Evolutionary conservation across 2,888 invertebrate species (phyloP).

Genomic region (Cheilosia soror): DNA sequence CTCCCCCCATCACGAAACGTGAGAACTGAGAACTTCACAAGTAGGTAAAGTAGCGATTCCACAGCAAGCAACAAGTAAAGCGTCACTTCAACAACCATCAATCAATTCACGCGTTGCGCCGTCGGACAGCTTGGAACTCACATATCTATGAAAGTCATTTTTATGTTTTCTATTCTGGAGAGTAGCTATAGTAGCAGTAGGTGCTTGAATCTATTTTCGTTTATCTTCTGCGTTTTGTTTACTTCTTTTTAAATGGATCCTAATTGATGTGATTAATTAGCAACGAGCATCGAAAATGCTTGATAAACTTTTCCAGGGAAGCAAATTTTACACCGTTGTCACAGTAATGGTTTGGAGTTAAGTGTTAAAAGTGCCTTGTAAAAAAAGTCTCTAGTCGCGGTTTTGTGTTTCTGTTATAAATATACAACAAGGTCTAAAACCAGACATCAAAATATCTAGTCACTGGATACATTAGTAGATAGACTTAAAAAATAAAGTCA

Average conservation of each 20-base stretch:
- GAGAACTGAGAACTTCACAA: constrained; percentile 12
- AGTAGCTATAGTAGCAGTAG: constrained; percentile 2
- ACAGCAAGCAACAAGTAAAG: background rate
- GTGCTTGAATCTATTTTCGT: constrained; percentile 40
- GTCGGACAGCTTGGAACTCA: constrained; percentile 8
- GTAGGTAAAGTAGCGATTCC: constrained; percentile 2
- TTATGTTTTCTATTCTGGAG: constrained; percentile 12
- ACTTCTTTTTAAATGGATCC: constrained; percentile 47
- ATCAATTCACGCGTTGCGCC: constrained; percentile 21
- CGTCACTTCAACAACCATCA: constrained; percentile 18
- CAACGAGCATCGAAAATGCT: constrained; percentile 19
- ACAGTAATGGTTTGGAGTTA: constrained; percentile 18
- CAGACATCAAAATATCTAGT: background rate
- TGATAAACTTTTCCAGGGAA: constrained; percentile 18
- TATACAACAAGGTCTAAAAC: too few relatives aligned
- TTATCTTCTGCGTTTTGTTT: constrained; percentile 44
- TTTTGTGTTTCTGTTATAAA: too few relatives aligned
- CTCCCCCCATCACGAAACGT: background rate
- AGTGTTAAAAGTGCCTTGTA: background rate
- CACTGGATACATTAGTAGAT: constrained; percentile 1
- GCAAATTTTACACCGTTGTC: background rate
- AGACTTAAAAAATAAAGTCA: constrained; percentile 12
- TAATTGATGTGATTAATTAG: constrained; percentile 70
- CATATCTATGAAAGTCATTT: constrained; percentile 11
- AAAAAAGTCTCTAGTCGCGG: background rate